Percentiles rank a stretch among this genome's conserved stretches.
Conservation (phyloP, 2,888 invertebrate species). For the Uropetala carovei region DNA sequence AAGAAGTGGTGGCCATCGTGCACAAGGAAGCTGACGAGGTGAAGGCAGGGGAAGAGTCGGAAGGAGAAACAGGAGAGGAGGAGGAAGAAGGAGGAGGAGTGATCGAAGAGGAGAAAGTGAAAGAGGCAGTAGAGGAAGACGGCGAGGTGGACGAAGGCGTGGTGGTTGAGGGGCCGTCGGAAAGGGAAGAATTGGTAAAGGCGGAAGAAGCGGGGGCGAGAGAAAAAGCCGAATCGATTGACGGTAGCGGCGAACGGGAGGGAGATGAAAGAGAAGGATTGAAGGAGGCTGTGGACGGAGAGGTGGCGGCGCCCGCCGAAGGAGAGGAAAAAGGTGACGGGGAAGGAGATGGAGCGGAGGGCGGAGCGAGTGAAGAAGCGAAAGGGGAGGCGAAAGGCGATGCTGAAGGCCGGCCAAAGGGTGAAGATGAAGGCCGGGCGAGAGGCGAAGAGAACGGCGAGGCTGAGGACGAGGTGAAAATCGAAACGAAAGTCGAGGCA, state of each 20-base stretch:
- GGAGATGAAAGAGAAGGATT: neutral
- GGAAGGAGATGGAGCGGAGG: too few species aligned
- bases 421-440: neutral
- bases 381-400: neutral
- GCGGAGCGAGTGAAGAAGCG: neutral
- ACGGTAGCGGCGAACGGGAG: neutral
- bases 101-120: constrained; percentile 55
- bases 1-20: constrained; percentile 53
- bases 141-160: constrained; percentile 24
- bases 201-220: neutral
- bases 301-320: neutral
- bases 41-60: neutral
- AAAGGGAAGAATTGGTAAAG: neutral
- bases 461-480: neutral
- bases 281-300: neutral
- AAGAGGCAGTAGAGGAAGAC: constrained; percentile 1
- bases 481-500: neutral
- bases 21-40: constrained; percentile 68
- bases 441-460: neutral
- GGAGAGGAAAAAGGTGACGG: neutral
- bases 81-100: constrained; percentile 65
- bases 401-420: neutral
- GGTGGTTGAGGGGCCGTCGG: neutral
- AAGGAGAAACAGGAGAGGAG: constrained; percentile 58
- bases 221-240: too few species aligned